Conservation (phyloP, 2,888 invertebrate species). For the Blastobasis adustella region DNA sequence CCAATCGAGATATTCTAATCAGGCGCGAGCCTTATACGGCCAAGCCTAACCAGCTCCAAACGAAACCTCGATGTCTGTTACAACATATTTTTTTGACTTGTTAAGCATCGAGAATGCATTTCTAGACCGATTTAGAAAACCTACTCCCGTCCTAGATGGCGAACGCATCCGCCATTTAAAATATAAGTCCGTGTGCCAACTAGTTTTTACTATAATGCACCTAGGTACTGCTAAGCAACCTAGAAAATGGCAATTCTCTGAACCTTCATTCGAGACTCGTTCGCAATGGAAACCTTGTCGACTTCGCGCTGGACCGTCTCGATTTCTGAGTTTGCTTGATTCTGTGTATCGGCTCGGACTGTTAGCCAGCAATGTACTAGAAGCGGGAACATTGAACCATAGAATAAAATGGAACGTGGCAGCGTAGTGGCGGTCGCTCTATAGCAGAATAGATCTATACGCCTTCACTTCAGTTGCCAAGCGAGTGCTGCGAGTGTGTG, state of each 20-base stretch:
- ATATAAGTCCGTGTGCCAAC: constrained; percentile 46
- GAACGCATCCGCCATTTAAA: constrained; percentile 56
- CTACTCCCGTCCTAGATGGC: constrained; percentile 46
- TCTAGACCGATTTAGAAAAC: constrained; percentile 53
- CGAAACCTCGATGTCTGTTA: too few relatives aligned
- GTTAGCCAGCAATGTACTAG: too few relatives aligned
- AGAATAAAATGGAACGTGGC: constrained; percentile 20
- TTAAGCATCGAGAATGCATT: constrained; percentile 31
- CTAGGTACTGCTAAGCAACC: constrained; percentile 49
- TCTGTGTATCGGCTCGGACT: too few relatives aligned
- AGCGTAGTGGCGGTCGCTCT: constrained; percentile 24
- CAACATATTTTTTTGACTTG: constrained; percentile 19
- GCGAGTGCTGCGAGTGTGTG: constrained; percentile 43
- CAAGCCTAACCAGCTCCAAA: too few relatives aligned
- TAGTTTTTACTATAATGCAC: constrained; percentile 48
- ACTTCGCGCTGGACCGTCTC: neutral
- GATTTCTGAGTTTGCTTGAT: constrained; percentile 20
- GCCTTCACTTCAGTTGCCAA: constrained; percentile 68
- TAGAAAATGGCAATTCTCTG: constrained; percentile 60
- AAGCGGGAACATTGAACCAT: constrained; percentile 2
- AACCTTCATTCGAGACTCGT: constrained; percentile 28
- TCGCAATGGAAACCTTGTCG: constrained; percentile 4
- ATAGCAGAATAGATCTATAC: constrained; percentile 50
- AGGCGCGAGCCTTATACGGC: too few relatives aligned
- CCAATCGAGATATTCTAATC: too few relatives aligned